Evolutionary conservation across 2,888 invertebrate genomes (phyloP).

Genomic region (Cryptus viduatorius): DNA sequence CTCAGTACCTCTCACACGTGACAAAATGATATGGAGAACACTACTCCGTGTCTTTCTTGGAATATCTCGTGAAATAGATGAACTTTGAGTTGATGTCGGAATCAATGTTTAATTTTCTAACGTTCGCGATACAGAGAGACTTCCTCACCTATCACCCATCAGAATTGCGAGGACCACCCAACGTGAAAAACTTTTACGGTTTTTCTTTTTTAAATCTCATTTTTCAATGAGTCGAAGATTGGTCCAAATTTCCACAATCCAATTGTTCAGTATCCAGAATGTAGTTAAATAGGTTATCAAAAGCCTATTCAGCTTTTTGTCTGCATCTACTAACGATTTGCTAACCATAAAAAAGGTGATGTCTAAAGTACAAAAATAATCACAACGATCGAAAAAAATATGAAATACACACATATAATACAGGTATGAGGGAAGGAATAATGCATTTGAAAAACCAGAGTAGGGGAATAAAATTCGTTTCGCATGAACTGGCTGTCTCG

Average conservation of each 20-base stretch:
- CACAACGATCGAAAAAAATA: neutral
- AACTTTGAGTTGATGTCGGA: too few species aligned
- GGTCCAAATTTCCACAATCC: too few species aligned
- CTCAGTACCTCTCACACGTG: neutral
- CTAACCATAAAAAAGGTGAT: neutral
- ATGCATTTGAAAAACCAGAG: constrained; percentile 6
- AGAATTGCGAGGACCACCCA: too few species aligned
- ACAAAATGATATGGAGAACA: neutral
- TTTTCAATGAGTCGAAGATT: too few species aligned
- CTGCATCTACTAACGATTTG: neutral
- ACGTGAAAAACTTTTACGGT: too few species aligned
- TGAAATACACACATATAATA: neutral
- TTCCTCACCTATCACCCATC: too few species aligned
- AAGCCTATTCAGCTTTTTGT: too few species aligned
- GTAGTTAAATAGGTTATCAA: too few species aligned
- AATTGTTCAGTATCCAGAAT: too few species aligned
- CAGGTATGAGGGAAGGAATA: neutral
- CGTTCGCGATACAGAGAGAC: too few species aligned
- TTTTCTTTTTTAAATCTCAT: neutral
- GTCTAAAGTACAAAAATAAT: neutral
- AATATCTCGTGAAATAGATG: too few species aligned
- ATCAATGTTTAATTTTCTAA: too few species aligned
- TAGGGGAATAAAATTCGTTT: constrained; percentile 16
- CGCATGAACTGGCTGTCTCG: constrained; percentile 22
- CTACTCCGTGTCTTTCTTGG: neutral